Conservation (phyloP, 1,140 invertebrate genomes). For the Diplogasteroides magnus region DNA sequence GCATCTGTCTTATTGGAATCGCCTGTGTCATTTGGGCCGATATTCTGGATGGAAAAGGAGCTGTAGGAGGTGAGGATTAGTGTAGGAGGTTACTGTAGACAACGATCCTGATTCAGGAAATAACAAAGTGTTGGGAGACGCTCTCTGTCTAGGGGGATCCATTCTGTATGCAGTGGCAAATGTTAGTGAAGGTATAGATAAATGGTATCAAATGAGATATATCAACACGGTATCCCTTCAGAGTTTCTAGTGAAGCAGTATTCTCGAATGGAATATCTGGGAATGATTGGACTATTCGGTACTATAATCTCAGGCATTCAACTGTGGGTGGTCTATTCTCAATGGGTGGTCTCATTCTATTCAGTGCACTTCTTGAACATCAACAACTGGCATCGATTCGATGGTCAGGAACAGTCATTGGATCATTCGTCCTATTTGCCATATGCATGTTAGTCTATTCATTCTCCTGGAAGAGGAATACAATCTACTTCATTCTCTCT, state of each 20-base stretch:
- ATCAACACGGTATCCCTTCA: no score
- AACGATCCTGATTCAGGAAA: conserved; percentile 63
- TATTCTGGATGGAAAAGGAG: conserved; percentile 65
- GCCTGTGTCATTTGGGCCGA: conserved; percentile 77
- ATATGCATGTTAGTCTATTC: conserved; percentile 60
- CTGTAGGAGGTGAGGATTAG: conserved; percentile 43
- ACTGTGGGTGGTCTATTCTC: conserved; percentile 62
- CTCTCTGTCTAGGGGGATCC: conserved; percentile 75
- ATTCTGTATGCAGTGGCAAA: conserved; percentile 75
- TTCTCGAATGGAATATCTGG: conserved; percentile 75
- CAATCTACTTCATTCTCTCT: no score
- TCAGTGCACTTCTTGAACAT: conserved; percentile 62
- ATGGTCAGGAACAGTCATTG: conserved; percentile 62
- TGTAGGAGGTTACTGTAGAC: conserved; percentile 25
- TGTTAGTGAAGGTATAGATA: conserved; percentile 73
- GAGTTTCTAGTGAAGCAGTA: conserved; percentile 76
- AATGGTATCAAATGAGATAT: no score
- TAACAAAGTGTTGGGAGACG: conserved; percentile 74
- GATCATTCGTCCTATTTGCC: conserved; percentile 64
- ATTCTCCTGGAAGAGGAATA: no score
- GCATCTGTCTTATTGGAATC: conserved; percentile 73
- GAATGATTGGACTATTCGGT: conserved; percentile 76
- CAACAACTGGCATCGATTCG: conserved; percentile 58
- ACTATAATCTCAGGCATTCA: conserved; percentile 73
- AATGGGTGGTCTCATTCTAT: conserved; percentile 26